Evolutionary conservation across 2,113 vertebrate genomes (phyloP).

Genomic region (Lepus timidus): DNA sequence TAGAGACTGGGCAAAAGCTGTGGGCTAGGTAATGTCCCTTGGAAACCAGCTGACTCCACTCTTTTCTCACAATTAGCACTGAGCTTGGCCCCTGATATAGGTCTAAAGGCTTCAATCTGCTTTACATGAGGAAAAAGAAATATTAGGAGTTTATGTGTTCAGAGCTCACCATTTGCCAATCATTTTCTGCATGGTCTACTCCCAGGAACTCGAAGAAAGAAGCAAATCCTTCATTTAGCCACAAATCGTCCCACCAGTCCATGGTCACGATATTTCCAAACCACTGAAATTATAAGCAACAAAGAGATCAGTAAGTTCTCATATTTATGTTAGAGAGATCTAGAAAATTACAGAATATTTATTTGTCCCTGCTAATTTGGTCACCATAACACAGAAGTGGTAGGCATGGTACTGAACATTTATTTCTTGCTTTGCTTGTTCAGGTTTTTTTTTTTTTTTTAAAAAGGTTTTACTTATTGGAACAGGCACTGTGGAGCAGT

Average conservation of each 20-base stretch:
- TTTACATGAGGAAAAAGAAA: neutral
- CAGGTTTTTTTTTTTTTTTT: too few species aligned
- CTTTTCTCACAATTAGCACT: accelerated
- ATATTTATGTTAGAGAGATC: neutral
- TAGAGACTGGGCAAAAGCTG: too few species aligned
- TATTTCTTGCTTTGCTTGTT: neutral
- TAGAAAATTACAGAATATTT: neutral
- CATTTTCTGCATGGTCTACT: slow-evolving; percentile 87
- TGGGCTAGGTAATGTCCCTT: neutral
- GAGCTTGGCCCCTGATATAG: neutral
- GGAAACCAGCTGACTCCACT: neutral
- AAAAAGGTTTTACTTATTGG: too few species aligned
- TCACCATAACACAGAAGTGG: neutral
- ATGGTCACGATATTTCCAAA: slow-evolving; percentile 99
- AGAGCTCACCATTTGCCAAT: slow-evolving; percentile 94
- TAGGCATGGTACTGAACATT: neutral
- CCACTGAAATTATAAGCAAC: slow-evolving; percentile 90
- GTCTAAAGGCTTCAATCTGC: neutral
- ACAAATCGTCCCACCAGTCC: slow-evolving; percentile 99
- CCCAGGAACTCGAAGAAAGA: slow-evolving; percentile 97
- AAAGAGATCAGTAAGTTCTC: slow-evolving; percentile 14
- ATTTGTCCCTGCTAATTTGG: neutral
- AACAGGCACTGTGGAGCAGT: too few species aligned
- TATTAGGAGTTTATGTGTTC: too few species aligned
- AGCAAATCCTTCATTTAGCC: slow-evolving; percentile 98